Percentiles rank a stretch among this genome's conserved stretches.
These are phyloP conservation scores for Limnephilus marmoratus DNA, from an alignment of 2,888 invertebrate genomes.

Conservation along the genomic window DNA sequence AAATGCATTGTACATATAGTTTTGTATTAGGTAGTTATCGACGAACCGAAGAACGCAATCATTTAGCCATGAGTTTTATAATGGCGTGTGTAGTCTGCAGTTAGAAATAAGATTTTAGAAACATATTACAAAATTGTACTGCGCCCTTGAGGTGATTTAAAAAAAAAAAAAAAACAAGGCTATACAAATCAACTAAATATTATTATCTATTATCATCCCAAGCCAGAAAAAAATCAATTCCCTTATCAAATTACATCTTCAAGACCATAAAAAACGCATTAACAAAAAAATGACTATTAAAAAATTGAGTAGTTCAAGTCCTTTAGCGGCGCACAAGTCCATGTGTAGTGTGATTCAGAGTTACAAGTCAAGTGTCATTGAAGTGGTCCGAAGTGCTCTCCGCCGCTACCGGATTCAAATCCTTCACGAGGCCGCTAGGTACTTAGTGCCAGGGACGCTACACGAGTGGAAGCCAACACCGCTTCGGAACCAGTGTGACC, in stretches of 20 bases:
- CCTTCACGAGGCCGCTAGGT: constrained; percentile 17
- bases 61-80: too few species aligned
- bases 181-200: too few species aligned
- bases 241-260: background rate
- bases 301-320: background rate
- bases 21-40: too few species aligned
- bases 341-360: constrained; percentile 28
- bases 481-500: background rate
- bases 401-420: constrained; percentile 42
- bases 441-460: background rate
- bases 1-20: too few species aligned
- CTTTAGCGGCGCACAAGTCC: constrained; percentile 20
- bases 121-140: too few species aligned
- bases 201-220: too few species aligned
- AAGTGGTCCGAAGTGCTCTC: constrained; percentile 32
- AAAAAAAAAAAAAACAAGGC: too few species aligned
- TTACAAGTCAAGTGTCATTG: constrained; percentile 24
- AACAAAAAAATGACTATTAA: background rate
- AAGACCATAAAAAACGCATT: background rate
- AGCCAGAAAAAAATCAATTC: too few species aligned
- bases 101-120: too few species aligned
- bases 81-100: too few species aligned
- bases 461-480: constrained; percentile 19
- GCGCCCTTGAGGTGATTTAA: too few species aligned
- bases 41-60: too few species aligned